Percentiles rank a stretch among this genome's conserved stretches.
These are phyloP conservation scores for Eustalomyia histrio DNA, from an alignment of 2,888 invertebrate species.

Conservation along the genomic window DNA sequence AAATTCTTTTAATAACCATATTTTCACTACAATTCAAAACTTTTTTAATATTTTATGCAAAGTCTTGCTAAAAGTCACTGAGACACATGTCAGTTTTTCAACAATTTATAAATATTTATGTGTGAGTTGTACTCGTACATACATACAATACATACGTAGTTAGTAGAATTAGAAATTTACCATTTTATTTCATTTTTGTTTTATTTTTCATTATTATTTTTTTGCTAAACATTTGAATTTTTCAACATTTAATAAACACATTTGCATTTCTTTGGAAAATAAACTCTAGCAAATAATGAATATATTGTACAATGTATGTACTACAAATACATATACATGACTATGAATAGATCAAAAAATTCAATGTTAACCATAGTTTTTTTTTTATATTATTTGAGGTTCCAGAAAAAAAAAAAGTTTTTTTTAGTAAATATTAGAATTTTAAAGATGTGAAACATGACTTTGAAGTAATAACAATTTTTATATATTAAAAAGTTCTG, in stretches of 20 bases:
- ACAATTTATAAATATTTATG: not conserved
- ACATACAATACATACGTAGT: too few species aligned
- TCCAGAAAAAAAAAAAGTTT: too few species aligned
- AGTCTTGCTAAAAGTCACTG: constrained; percentile 13
- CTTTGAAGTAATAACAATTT: too few species aligned
- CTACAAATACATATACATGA: not conserved
- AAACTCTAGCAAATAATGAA: constrained; percentile 19
- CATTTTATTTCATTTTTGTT: not conserved
- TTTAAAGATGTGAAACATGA: not conserved
- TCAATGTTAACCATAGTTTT: constrained; percentile 28
- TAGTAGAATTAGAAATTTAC: not conserved
- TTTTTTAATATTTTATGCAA: constrained; percentile 1
- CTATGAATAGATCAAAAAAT: constrained; percentile 16
- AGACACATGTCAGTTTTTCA: constrained; percentile 29
- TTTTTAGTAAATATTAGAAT: not conserved
- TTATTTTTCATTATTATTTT: constrained; percentile 6
- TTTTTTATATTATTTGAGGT: constrained; percentile 26
- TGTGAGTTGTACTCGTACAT: not conserved
- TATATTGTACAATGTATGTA: not conserved
- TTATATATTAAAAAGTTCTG: too few species aligned
- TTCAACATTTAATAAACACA: constrained; percentile 38
- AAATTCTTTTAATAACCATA: too few species aligned
- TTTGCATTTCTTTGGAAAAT: constrained; percentile 46
- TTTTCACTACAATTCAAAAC: too few species aligned
- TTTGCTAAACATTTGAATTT: constrained; percentile 8